Evolutionary conservation across 2,888 invertebrate species (phyloP).

Genomic region (Timandra comae): DNA sequence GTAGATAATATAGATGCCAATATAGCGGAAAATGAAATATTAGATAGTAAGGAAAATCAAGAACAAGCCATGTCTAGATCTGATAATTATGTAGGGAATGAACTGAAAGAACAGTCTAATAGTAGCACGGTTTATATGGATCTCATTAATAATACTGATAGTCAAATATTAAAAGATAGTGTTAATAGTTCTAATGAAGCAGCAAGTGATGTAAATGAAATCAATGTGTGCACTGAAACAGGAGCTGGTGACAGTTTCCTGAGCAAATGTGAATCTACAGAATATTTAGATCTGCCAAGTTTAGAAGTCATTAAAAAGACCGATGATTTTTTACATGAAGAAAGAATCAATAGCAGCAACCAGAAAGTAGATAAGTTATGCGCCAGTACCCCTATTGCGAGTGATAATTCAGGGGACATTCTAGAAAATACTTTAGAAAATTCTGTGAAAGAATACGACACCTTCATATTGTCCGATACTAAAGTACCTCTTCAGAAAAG

Average conservation of each 20-base stretch:
- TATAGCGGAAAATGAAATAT: slow-evolving; percentile 12
- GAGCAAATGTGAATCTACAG: slow-evolving; percentile 53
- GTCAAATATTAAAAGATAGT: slow-evolving; percentile 34
- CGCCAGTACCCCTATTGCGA: slow-evolving; percentile 58
- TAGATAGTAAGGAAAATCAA: slow-evolving; percentile 21
- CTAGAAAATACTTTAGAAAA: slow-evolving; percentile 37
- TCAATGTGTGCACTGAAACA: slow-evolving; percentile 16
- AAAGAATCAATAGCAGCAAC: slow-evolving; percentile 38
- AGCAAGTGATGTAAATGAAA: slow-evolving; percentile 8
- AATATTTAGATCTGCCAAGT: slow-evolving; percentile 63
- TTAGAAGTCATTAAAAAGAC: slow-evolving; percentile 39
- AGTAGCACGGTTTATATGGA: slow-evolving; percentile 56
- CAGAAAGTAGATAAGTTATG: slow-evolving; percentile 28
- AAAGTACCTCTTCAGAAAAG: slow-evolving; percentile 31
- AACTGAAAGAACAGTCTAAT: slow-evolving; percentile 25
- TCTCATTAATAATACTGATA: slow-evolving; percentile 52
- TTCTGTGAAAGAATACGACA: slow-evolving; percentile 27
- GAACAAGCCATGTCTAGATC: slow-evolving; percentile 24
- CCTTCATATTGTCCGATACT: slow-evolving; percentile 31
- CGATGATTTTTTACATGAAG: slow-evolving; percentile 48
- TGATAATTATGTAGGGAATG: slow-evolving; percentile 26
- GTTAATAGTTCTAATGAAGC: slow-evolving; percentile 25
- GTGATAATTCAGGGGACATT: slow-evolving; percentile 36
- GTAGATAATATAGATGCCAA: slow-evolving; percentile 19
- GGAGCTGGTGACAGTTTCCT: slow-evolving; percentile 27